Base-by-base conservation (phyloP, 2,888 invertebrate genomes). In the Seira sanloemensis region DNA sequence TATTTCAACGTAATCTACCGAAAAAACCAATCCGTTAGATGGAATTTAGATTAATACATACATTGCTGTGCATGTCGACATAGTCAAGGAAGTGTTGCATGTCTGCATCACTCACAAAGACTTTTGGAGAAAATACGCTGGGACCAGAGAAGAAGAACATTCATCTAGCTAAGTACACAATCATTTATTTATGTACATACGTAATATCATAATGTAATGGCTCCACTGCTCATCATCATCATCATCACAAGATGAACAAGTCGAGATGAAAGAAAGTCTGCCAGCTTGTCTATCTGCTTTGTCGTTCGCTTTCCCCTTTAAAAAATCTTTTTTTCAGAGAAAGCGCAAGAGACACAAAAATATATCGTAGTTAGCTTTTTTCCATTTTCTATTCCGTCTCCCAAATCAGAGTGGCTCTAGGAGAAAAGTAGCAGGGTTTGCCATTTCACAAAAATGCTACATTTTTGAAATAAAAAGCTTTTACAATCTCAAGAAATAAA, bases 181-280 rank as follows among this genome's bases (percentile, higher is more conserved):
- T 83, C 82, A 83, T 77, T 82, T n/a, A n/a, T n/a, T n/a, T 83
- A 83, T 83, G 82, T 83, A 83, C 82, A 83, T 83, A 83, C 62
- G 82, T 83, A 83, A 83, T 83, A 83, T 83, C 82, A 73, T 77
- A 77, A 82, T 67, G 82, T 82, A 76, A 83, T 83, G 82, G 77
- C 50, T 68, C 77, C 27, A 77, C n/a, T n/a, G n/a, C n/a, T n/a
- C n/a, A n/a, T n/a, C n/a, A n/a, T n/a, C n/a, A n/a, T n/a, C n/a
- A n/a, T n/a, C n/a, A n/a, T n/a, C 72, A 68, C 9, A 69, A 26
- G 73, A 76, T 71, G 77, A 82, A 24, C 68, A 74, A 71, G 81
- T 69, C 68, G 62, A 82, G 71, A 76, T 76, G 77, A 77, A 73
- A 83, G 72, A 77, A 83, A 77, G 77, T 65, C 73, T 81, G 37